Percentiles rank a stretch among this genome's conserved stretches.
Evolutionary conservation across 2,113 vertebrate genomes (phyloP).

Genomic region (Psittacula cyanocephala): DNA sequence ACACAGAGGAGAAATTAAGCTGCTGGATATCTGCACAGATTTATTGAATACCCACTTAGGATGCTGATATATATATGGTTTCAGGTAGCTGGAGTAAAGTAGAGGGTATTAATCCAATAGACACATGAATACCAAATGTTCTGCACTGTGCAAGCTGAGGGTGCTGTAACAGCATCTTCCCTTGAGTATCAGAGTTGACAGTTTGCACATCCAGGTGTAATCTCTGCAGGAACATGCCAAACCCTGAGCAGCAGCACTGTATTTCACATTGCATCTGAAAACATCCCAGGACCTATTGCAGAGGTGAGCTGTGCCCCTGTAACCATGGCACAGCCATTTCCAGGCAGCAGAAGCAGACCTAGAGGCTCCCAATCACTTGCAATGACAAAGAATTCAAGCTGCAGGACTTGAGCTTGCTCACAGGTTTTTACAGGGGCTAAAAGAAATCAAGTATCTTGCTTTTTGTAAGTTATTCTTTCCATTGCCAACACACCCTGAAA

Average conservation of each 20-base stretch:
- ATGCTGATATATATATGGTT: not conserved
- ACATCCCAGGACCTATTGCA: not conserved
- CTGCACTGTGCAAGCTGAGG: not conserved
- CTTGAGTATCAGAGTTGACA: not conserved
- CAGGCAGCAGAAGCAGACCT: not conserved
- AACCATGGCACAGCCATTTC: fast-evolving
- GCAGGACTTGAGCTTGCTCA: not conserved
- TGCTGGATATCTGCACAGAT: not conserved
- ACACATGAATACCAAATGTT: not conserved
- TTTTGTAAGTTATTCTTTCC: not conserved
- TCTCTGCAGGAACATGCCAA: not conserved
- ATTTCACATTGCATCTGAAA: not conserved
- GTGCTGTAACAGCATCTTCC: not conserved
- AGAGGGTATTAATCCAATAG: not conserved
- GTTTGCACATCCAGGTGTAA: not conserved
- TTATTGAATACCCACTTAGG: not conserved
- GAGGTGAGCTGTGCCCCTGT: not conserved
- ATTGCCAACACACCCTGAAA: not conserved
- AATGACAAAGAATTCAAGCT: not conserved
- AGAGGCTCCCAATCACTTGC: not conserved
- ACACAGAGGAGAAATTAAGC: not conserved
- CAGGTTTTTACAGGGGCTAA: not conserved
- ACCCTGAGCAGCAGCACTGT: not conserved
- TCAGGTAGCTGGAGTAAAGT: not conserved
- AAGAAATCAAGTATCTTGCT: not conserved